These are phyloP conservation scores for Cherax destructor DNA, from an alignment of 1,140 invertebrate species.

Conservation along the genomic window DNA sequence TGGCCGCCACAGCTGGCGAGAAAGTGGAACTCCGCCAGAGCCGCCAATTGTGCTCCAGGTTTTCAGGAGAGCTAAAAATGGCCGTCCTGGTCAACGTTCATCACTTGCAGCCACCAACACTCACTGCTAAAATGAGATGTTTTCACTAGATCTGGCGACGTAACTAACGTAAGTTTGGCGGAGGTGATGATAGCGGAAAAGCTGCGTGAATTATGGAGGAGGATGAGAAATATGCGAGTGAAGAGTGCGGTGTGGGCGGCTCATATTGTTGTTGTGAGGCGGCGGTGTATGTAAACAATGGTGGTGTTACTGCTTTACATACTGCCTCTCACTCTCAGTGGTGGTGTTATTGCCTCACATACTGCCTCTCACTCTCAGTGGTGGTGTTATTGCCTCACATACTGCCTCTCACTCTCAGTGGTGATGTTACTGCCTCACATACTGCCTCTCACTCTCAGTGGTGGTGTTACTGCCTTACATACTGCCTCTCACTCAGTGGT, in stretches of 20 bases:
- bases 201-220: background rate
- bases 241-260: background rate
- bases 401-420: too few species aligned
- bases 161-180: constrained; percentile 6
- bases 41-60: background rate
- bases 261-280: constrained; percentile 1
- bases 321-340: too few species aligned
- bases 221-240: background rate
- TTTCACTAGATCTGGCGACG: background rate
- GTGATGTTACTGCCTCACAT: too few species aligned
- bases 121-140: background rate
- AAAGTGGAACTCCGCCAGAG: constrained; percentile 11
- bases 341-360: too few species aligned
- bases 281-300: constrained; percentile 22
- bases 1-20: background rate
- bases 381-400: too few species aligned
- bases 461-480: too few species aligned
- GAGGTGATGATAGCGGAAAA: background rate
- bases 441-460: too few species aligned
- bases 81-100: constrained; percentile 25
- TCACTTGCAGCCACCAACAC: background rate
- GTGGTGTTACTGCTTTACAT: background rate
- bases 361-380: too few species aligned
- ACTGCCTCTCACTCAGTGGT: too few species aligned
- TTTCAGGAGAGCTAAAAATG: constrained; percentile 29